phyloP scores from a whole-genome alignment of 1,140 invertebrate species.

The Penaeus japonicus region DNA sequence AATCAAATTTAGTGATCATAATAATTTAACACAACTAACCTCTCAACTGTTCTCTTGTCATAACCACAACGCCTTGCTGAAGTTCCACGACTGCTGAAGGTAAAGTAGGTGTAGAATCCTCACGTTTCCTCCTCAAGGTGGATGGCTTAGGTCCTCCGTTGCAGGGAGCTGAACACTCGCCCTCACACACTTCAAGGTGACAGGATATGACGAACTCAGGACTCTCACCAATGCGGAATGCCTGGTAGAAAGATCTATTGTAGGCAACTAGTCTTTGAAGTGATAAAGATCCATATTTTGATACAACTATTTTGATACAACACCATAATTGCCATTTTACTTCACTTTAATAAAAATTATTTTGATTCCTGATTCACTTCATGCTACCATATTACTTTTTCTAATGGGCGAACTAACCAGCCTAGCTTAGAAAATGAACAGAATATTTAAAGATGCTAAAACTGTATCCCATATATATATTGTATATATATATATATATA shows the following conservation, averaged over 20 bases:
- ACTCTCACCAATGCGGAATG: conserved; percentile 44
- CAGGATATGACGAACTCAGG: conserved; percentile 50
- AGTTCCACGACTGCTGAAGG: conserved; percentile 1
- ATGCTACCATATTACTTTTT: too few relatives aligned
- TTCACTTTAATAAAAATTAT: too few relatives aligned
- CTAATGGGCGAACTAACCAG: too few relatives aligned
- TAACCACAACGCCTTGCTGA: conserved; percentile 20
- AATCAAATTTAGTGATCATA: not conserved
- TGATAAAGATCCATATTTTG: not conserved
- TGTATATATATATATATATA: too few relatives aligned
- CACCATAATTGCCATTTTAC: too few relatives aligned
- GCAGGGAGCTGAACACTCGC: conserved; percentile 33
- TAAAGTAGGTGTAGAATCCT: not conserved
- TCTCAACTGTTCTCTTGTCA: conserved; percentile 11
- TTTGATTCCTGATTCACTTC: too few relatives aligned
- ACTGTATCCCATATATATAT: too few relatives aligned
- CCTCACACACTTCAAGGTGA: conserved; percentile 51
- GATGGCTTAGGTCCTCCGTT: not conserved
- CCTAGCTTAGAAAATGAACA: not conserved
- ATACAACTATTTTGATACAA: not conserved
- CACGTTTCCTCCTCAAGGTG: not conserved
- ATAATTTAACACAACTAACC: not conserved
- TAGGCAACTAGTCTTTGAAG: not conserved
- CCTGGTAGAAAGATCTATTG: conserved; percentile 4
- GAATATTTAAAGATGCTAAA: too few relatives aligned